These are phyloP conservation scores for Platyscapa corneri DNA, from an alignment of 1,140 invertebrate species.

Conservation along the genomic window DNA sequence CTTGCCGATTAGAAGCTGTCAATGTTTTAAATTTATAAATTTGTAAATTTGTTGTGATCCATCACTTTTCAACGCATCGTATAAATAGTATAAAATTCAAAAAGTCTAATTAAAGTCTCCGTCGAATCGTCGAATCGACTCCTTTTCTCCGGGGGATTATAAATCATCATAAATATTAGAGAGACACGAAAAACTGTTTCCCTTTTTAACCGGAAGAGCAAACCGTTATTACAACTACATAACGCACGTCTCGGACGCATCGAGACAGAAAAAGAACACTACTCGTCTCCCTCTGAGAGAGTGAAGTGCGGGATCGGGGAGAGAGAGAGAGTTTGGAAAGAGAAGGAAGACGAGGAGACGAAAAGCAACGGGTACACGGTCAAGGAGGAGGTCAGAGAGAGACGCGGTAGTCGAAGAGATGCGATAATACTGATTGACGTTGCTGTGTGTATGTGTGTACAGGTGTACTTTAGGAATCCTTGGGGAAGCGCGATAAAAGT, in stretches of 20 bases:
- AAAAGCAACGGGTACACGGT: not conserved
- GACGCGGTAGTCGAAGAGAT: slow-evolving; percentile 47
- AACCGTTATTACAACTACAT: slow-evolving; percentile 29
- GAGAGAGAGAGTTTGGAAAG: not conserved
- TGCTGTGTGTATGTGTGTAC: slow-evolving; percentile 49
- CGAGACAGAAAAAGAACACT: slow-evolving; percentile 18
- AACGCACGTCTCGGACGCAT: slow-evolving; percentile 10
- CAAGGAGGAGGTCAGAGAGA: slow-evolving; percentile 6
- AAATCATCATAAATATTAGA: slow-evolving; percentile 18
- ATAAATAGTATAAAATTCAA: slow-evolving; percentile 46
- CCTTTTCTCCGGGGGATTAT: not conserved
- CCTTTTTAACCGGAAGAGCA: slow-evolving; percentile 29
- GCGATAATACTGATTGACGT: slow-evolving; percentile 72
- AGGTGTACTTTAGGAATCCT: not conserved
- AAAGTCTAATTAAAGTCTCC: slow-evolving; percentile 26
- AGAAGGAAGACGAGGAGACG: not conserved
- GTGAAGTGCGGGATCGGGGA: not conserved
- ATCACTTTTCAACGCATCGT: not conserved
- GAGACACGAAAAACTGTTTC: not conserved
- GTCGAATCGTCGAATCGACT: not conserved
- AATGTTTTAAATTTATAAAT: slow-evolving; percentile 27
- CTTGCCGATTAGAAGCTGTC: slow-evolving; percentile 42
- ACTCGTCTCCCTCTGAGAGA: not conserved
- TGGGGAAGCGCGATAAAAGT: not conserved
- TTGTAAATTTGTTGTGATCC: no score